Evolutionary conservation across 2,113 vertebrate species (phyloP).

Genomic region (Riparia riparia): DNA sequence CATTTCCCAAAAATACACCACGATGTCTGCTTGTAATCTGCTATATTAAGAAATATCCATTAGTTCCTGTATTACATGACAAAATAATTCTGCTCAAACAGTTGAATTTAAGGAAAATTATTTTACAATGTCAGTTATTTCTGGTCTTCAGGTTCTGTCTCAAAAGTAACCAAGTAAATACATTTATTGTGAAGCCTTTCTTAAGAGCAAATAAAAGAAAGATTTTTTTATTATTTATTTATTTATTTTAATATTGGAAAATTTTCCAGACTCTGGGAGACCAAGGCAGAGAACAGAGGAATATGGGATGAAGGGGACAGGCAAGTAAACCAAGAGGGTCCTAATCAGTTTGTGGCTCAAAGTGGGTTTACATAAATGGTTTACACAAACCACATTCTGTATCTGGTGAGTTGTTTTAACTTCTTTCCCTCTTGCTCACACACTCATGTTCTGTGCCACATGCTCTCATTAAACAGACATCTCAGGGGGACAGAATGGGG

Average conservation of each 20-base stretch:
- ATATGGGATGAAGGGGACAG: not conserved
- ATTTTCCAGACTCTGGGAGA: not conserved
- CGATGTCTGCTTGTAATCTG: not conserved
- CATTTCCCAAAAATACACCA: not conserved
- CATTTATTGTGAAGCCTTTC: fast-evolving
- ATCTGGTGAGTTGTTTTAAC: fast-evolving
- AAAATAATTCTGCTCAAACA: not conserved
- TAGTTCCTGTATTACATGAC: not conserved
- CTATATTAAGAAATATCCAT: not conserved
- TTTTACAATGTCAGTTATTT: not conserved
- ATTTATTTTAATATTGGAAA: not conserved
- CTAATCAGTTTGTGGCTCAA: not conserved
- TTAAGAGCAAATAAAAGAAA: not conserved
- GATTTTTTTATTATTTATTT: not conserved
- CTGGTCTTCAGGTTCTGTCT: not conserved
- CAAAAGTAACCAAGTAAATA: not conserved
- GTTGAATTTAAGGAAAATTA: not conserved
- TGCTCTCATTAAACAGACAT: fast-evolving
- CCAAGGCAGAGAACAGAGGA: not conserved
- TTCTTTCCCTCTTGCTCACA: not conserved
- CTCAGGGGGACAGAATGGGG: not conserved
- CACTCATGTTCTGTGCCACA: not conserved
- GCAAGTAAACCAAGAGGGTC: not conserved
- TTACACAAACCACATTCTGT: not conserved
- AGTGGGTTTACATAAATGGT: not conserved